Conservation (phyloP, 2,888 invertebrate species). For the Drosophila flavopinicola region DNA sequence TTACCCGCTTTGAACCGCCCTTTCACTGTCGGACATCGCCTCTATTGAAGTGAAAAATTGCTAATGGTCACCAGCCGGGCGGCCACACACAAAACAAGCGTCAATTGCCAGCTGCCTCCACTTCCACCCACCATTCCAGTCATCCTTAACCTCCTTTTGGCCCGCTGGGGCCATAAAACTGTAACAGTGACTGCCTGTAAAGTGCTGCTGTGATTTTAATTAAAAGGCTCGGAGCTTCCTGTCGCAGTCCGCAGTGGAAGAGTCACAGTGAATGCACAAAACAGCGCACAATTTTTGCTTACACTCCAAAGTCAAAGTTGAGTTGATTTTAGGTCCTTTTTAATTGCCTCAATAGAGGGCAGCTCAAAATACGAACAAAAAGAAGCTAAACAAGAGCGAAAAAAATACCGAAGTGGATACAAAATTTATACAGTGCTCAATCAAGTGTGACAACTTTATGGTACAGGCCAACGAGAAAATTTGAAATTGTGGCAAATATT, state of each 20-base stretch:
- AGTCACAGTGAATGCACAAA: slow-evolving; percentile 47
- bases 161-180: slow-evolving; percentile 2
- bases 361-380: slow-evolving; percentile 3
- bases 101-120: slow-evolving; percentile 29
- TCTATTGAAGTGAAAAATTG: slow-evolving; percentile 73
- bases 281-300: slow-evolving; percentile 28
- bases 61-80: slow-evolving; percentile 63
- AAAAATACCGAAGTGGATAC: slow-evolving; percentile 12
- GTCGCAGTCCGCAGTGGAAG: slow-evolving; percentile 8
- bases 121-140: neutral
- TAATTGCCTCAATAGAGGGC: slow-evolving; percentile 61
- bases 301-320: slow-evolving; percentile 67
- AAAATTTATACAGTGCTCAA: slow-evolving; percentile 70
- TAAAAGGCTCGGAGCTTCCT: slow-evolving; percentile 57
- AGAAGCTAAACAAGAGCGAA: slow-evolving; percentile 2
- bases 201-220: slow-evolving; percentile 74
- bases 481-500: slow-evolving; percentile 66
- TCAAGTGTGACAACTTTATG: slow-evolving; percentile 63
- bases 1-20: slow-evolving; percentile 45
- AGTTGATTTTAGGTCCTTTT: slow-evolving; percentile 69
- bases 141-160: too few relatives aligned
- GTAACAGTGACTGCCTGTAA: slow-evolving; percentile 58
- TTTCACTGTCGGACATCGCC: slow-evolving; percentile 53
- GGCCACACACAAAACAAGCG: slow-evolving; percentile 32
- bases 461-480: slow-evolving; percentile 44